Conservation (phyloP, 2,888 invertebrate species). For the Harmothoe impar region DNA sequence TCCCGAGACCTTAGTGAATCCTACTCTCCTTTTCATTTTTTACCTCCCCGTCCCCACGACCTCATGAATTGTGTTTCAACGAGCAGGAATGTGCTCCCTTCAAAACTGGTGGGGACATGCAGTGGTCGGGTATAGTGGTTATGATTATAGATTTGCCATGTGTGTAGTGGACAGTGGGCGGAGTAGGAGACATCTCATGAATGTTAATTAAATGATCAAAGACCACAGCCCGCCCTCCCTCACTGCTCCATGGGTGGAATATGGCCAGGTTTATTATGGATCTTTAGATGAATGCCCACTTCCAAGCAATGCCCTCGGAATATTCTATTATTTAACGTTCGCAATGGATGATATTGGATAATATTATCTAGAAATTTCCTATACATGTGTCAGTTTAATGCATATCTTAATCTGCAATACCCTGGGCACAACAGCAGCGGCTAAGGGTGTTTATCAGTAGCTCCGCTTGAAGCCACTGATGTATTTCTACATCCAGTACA, state of each 20-base stretch:
- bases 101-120: not conserved
- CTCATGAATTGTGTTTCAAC: not conserved
- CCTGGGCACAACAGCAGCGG: no score
- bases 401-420: no score
- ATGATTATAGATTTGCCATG: constrained; percentile 50
- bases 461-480: no score
- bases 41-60: not conserved
- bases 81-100: not conserved
- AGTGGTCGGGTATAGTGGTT: not conserved
- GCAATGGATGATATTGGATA: no score
- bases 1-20: constrained; percentile 14
- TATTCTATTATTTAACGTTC: no score
- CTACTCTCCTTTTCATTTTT: not conserved
- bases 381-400: no score
- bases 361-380: no score
- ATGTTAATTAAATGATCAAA: constrained; percentile 55
- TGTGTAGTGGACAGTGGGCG: not conserved
- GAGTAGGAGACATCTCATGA: not conserved
- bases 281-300: no score
- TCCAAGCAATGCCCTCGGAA: no score
- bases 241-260: not conserved
- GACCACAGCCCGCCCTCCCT: not conserved
- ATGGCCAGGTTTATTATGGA: no score
- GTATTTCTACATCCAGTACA: not conserved
- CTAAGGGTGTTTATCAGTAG: no score